phyloP scores from a whole-genome alignment of 2,888 invertebrate species.

The Ochropleura leucogaster region DNA sequence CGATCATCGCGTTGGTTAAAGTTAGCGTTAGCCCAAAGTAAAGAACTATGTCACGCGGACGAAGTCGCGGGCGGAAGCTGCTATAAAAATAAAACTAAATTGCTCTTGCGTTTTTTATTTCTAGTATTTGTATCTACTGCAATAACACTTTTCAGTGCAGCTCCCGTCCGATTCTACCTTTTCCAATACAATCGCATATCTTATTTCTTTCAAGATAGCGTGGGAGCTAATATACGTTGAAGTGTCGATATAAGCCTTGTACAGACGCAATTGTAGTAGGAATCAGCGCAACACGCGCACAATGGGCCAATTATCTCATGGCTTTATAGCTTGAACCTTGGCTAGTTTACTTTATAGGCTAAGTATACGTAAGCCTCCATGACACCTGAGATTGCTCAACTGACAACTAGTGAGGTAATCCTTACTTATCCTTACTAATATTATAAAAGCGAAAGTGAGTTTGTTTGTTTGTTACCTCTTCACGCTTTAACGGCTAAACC shows the following conservation, averaged over 20 bases:
- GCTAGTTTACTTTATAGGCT: conserved; percentile 42
- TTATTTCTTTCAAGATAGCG: conserved; percentile 11
- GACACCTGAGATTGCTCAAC: conserved; percentile 46
- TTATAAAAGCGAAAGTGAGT: too few relatives aligned
- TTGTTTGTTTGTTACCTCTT: too few relatives aligned
- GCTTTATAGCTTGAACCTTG: conserved; percentile 55
- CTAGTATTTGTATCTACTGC: not conserved
- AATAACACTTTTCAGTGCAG: not conserved
- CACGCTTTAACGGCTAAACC: too few relatives aligned
- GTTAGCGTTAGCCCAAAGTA: too few relatives aligned
- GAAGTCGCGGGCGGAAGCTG: too few relatives aligned
- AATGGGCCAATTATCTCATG: conserved; percentile 57
- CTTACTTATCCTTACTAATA: too few relatives aligned
- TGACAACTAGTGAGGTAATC: conserved; percentile 11
- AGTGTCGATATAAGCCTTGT: conserved; percentile 51
- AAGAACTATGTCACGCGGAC: too few relatives aligned
- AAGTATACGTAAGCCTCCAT: conserved; percentile 46
- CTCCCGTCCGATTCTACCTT: not conserved
- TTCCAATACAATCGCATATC: not conserved
- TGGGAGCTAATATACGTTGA: conserved; percentile 23
- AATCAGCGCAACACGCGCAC: conserved; percentile 44
- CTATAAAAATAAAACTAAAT: too few relatives aligned
- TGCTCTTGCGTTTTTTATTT: too few relatives aligned
- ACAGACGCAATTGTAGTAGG: conserved; percentile 15
- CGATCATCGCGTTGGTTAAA: too few relatives aligned